Conservation (phyloP, 2,113 vertebrate species). For the Oophaga pumilio region DNA sequence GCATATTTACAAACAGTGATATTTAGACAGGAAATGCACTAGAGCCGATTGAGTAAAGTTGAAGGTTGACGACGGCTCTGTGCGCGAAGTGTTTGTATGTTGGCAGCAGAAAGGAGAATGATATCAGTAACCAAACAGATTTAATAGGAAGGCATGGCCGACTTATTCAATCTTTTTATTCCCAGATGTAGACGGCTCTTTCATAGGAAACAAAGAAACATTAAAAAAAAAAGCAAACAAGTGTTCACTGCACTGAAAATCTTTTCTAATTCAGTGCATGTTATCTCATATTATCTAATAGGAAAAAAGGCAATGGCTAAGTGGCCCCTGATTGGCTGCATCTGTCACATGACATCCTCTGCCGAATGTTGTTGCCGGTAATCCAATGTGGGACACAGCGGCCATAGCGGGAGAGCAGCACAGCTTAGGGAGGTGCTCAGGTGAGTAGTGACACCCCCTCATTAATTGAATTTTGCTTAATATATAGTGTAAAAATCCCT, state of each 20-base stretch:
- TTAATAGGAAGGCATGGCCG: background rate
- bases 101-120: background rate
- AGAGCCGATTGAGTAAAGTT: background rate
- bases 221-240: background rate
- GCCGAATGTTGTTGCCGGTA: too few relatives aligned
- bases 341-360: too few relatives aligned
- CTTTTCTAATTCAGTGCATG: background rate
- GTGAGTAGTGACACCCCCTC: too few relatives aligned
- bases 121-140: background rate
- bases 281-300: background rate
- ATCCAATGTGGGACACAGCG: too few relatives aligned
- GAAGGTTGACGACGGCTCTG: background rate
- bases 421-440: too few relatives aligned
- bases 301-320: background rate
- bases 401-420: too few relatives aligned
- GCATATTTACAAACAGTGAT: background rate
- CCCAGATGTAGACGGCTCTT: background rate
- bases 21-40: constrained; percentile 1
- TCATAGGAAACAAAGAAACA: background rate
- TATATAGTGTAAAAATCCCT: too few relatives aligned
- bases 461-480: too few relatives aligned
- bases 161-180: background rate
- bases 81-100: background rate
- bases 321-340: too few relatives aligned
- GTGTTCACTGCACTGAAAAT: too few relatives aligned